Evolutionary conservation across 2,113 vertebrate species (phyloP), one percentile per base, ranked within the genome.

Genomic region (Varanus salvator): DNA sequence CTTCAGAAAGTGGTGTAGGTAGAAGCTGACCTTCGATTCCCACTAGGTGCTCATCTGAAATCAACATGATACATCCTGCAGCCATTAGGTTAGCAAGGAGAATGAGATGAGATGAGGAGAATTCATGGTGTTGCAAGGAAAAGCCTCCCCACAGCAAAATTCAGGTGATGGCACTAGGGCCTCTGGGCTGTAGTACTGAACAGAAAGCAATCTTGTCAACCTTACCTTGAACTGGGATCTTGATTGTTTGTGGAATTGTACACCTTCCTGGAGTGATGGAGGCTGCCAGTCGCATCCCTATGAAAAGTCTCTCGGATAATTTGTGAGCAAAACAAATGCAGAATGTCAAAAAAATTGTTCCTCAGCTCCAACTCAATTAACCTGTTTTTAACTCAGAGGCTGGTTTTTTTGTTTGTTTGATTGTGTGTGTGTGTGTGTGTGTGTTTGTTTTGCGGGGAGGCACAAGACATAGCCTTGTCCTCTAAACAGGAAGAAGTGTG

Each of bases 361-460:
- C 17, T 52, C 50, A 11, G 27, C 57, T 64, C 75, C 87, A 86
- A 91, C 93, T 0, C 90, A 86, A 81, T 64, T 90, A 48, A 54
- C 94, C 93, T 89, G 90, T 89, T 52, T 57, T 90, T 78, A 94
- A 44, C 89, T 93, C 54, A 84, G 48, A 92, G 57, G 1, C 17
- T 92, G 68, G 38, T 44, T 86, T 91, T 90, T 64, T 69, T 94
- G 90, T 27, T 15, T 48, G 54, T n/a, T 68, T 25, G 38, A 80
- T 69, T 87, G 90, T 31, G 38, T 44, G 38, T 44, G 38, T 44
- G 38, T 44, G 38, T 44, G 38, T 44, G 1, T 44, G 38, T 44
- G 85, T 91, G 38, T 77, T 69, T 87, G 90, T 31, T 44, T 44
- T 44, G 38, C n/a, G 38, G 38, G 38, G 38, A 44, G 38, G 38